phyloP scores from a whole-genome alignment of 2,888 invertebrate genomes.

The Drosophila borborema region DNA sequence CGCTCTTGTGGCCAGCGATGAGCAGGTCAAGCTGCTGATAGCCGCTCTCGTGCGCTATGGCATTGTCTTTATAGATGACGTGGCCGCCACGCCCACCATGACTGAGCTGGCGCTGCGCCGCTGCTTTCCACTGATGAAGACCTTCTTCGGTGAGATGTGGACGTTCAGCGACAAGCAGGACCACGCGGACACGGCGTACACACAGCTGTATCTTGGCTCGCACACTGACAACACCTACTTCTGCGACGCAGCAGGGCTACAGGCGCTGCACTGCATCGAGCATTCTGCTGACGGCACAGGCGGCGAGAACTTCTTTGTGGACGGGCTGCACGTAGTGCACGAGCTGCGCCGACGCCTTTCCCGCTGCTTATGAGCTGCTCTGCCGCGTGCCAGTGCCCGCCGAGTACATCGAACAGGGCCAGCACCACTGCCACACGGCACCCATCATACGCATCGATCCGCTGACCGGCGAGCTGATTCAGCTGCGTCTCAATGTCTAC shows the following conservation, averaged over 20 bases:
- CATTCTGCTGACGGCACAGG: constrained; percentile 87
- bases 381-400: constrained; percentile 87
- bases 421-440: constrained; percentile 87
- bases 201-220: constrained; percentile 88
- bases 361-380: constrained; percentile 87
- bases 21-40: constrained; percentile 86
- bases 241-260: constrained; percentile 89
- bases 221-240: constrained; percentile 94
- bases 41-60: constrained; percentile 83
- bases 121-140: constrained; percentile 88
- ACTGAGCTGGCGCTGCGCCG: constrained; percentile 86
- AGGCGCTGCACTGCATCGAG: constrained; percentile 88
- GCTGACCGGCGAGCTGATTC: constrained; percentile 86
- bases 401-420: constrained; percentile 88
- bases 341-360: constrained; percentile 86
- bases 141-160: constrained; percentile 92
- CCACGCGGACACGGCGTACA: constrained; percentile 91
- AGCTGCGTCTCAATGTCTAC: constrained; percentile 90
- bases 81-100: constrained; percentile 81
- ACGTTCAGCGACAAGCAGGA: constrained; percentile 87
- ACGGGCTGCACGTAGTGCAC: constrained; percentile 89
- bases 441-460: constrained; percentile 87
- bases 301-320: constrained; percentile 91
- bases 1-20: constrained; percentile 86
- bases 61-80: constrained; percentile 83